phyloP scores from a whole-genome alignment of 2,113 vertebrate species.

The Scatophagus argus region DNA sequence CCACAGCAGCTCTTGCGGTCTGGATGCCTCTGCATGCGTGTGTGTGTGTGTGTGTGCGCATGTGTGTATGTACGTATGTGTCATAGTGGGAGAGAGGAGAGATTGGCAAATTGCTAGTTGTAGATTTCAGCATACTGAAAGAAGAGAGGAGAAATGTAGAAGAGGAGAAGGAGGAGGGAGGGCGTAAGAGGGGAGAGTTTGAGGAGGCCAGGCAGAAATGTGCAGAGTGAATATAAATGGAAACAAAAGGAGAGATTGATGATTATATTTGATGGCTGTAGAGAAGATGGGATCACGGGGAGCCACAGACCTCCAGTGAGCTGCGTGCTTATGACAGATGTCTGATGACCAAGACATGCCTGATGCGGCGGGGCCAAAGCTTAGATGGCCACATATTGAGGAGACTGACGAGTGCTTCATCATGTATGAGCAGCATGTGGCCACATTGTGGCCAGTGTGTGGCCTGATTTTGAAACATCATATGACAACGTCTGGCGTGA shows the following conservation, averaged over 20 bases:
- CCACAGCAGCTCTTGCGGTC: slow-evolving; percentile 75
- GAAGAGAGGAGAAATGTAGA: slow-evolving; percentile 52
- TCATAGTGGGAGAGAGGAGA: slow-evolving; percentile 65
- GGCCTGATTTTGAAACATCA: slow-evolving; percentile 32
- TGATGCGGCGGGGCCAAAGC: slow-evolving; percentile 37
- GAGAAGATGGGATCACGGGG: slow-evolving; percentile 59
- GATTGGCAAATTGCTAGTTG: slow-evolving; percentile 79
- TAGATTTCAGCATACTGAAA: slow-evolving; percentile 68
- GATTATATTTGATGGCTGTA: slow-evolving; percentile 70
- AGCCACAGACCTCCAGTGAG: slow-evolving; percentile 75
- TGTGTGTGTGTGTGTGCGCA: slow-evolving; percentile 34
- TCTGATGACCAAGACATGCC: slow-evolving; percentile 63
- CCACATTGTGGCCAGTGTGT: slow-evolving; percentile 18
- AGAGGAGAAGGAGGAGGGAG: slow-evolving; percentile 19
- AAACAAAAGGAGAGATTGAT: slow-evolving; percentile 60
- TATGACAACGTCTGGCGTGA: slow-evolving; percentile 9
- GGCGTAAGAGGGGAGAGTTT: slow-evolving; percentile 25
- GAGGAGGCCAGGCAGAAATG: slow-evolving; percentile 53
- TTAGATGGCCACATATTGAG: slow-evolving; percentile 54
- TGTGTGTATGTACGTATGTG: slow-evolving; percentile 30
- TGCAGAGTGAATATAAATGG: slow-evolving; percentile 61
- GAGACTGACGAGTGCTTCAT: slow-evolving; percentile 36
- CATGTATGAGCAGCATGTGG: slow-evolving; percentile 41
- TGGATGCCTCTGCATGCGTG: slow-evolving; percentile 56
- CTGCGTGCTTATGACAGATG: slow-evolving; percentile 69